Conservation (phyloP, 2,797 vertebrate species). For the Betta splendens region DNA sequence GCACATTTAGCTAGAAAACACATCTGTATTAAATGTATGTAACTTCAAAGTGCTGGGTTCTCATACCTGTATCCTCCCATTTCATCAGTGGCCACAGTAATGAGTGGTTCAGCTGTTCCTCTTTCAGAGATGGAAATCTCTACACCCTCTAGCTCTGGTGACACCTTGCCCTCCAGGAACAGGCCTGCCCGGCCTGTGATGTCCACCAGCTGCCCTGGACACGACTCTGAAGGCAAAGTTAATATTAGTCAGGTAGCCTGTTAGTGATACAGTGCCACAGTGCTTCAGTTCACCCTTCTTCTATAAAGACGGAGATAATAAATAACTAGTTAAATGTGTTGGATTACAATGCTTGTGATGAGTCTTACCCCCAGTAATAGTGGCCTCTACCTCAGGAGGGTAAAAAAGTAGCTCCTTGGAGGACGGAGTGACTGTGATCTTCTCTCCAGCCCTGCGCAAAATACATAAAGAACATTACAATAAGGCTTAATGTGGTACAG, state of each 20-base stretch:
- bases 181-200: conserved; percentile 92
- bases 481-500: too few species aligned
- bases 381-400: conserved; percentile 92
- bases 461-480: too few species aligned
- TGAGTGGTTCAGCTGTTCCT: conserved; percentile 83
- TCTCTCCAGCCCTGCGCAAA: conserved; percentile 92
- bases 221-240: conserved; percentile 82
- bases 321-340: not conserved
- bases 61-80: conserved; percentile 92
- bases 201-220: conserved; percentile 93
- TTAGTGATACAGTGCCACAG: not conserved
- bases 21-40: too few species aligned
- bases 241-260: not conserved
- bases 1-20: too few species aligned
- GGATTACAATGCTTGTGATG: not conserved
- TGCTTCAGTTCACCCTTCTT: not conserved
- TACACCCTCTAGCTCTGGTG: conserved; percentile 91
- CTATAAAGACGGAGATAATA: not conserved
- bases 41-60: not conserved
- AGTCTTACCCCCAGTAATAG: conserved; percentile 90
- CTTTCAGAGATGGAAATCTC: conserved; percentile 93
- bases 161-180: conserved; percentile 91
- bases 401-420: conserved; percentile 97
- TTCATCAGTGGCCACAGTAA: conserved; percentile 90
- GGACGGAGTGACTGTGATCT: conserved; percentile 93